Base-by-base conservation (phyloP, 1,140 invertebrate species). In the Sinella curviseta region DNA sequence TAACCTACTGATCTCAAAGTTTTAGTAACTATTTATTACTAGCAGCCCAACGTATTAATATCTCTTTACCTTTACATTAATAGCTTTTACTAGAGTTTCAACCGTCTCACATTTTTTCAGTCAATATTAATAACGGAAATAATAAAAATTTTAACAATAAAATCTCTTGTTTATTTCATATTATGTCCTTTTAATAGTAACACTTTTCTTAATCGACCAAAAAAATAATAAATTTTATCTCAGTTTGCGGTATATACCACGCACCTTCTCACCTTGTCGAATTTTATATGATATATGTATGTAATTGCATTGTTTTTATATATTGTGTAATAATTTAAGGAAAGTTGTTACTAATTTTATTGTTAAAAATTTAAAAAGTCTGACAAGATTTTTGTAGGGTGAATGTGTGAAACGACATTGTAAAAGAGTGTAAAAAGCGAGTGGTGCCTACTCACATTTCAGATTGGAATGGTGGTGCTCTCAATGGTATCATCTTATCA, bases 1-100 rank as follows among this genome's bases (percentile, higher is more conserved):
- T 70, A 70, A 70, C 65, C 65, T 70, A 70, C 65, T 65, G 57
- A 65, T 65, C 57, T 65, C 57, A 65, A 65, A 16, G 57, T 17
- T 65, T 48, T 17, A 65, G 57, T 65, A 65, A 65, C 26, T 65
- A 65, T n/a, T 65, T 70, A 70, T 24, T 70, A 70, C 8, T 24
- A 70, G 65, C 65, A 70, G 26, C 65, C 65, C 65, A 70, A 17
- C 65, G 65, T 70, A 48, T 20, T 48, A 48, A 48, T 12, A 48
- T 70, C 4, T 70, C 57, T 65, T 65, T 60, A 3, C 55, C 24
- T 60, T 60, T 24, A 8, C n/a, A 48, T 48, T 48, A 48, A 48
- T 48, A 48, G 8, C 39, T 48, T 48, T 48, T 48, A 48, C 20
- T 70, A 70, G 8, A 24, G 12, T 70, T 31, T 70, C 12, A 70